Evolutionary conservation across 2,797 vertebrate species (phyloP).

Genomic region (Orientallactaga sibirica): DNA sequence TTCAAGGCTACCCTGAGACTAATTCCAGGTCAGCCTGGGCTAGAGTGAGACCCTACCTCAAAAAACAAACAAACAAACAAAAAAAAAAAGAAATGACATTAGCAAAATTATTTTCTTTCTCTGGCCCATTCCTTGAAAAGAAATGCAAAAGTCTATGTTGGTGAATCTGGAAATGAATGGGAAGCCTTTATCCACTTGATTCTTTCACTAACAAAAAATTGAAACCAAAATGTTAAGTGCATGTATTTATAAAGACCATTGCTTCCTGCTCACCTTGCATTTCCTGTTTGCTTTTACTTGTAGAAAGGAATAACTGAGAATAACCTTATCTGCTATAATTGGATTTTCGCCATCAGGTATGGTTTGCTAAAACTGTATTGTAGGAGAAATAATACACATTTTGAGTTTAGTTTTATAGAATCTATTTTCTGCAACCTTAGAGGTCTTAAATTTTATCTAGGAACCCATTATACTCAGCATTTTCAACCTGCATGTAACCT

Average conservation of each 20-base stretch:
- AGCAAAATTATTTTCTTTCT: constrained; percentile 61
- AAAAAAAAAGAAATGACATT: background rate
- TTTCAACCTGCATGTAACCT: constrained; percentile 45
- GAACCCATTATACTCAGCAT: constrained; percentile 38
- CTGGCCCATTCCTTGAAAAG: background rate
- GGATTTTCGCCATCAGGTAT: constrained; percentile 85
- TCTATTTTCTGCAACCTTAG: constrained; percentile 81
- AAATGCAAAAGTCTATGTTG: constrained; percentile 66
- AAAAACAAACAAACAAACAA: no score
- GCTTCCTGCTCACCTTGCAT: constrained; percentile 74
- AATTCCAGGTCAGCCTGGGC: no score
- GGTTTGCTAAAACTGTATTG: constrained; percentile 81
- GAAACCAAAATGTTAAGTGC: constrained; percentile 25
- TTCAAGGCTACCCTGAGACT: no score
- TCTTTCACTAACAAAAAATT: constrained; percentile 76
- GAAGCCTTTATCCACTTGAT: constrained; percentile 70
- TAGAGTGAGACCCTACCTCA: no score
- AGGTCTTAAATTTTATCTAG: constrained; percentile 74
- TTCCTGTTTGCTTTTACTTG: constrained; percentile 78
- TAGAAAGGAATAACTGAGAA: constrained; percentile 81
- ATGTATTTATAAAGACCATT: constrained; percentile 48
- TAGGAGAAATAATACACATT: constrained; percentile 84
- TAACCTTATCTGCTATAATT: constrained; percentile 83
- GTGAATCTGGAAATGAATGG: background rate
- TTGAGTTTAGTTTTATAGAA: constrained; percentile 83